These are phyloP conservation scores for Neodiprion virginianus DNA, from an alignment of 1,140 invertebrate genomes.

Conservation along the genomic window DNA sequence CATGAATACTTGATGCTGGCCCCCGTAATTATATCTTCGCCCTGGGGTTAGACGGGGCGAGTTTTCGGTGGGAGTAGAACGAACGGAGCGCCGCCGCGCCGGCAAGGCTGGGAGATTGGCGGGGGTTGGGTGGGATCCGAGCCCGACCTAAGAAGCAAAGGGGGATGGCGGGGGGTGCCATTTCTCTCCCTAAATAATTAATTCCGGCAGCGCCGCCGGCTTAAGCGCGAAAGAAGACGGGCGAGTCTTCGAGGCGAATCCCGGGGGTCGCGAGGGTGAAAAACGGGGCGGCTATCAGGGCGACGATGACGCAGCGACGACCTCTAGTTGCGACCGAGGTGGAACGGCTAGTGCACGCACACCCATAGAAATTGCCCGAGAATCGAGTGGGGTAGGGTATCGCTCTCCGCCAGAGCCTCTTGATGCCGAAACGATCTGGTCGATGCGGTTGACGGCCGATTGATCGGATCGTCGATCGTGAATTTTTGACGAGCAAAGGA, in stretches of 20 bases:
- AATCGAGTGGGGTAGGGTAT: too few relatives aligned
- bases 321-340: neutral
- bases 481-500: too few relatives aligned
- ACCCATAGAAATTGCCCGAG: too few relatives aligned
- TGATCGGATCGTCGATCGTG: too few relatives aligned
- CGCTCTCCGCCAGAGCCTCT: too few relatives aligned
- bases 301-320: neutral
- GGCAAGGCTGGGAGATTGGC: slow-evolving; percentile 30
- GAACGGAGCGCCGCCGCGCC: slow-evolving; percentile 26
- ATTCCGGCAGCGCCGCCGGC: slow-evolving; percentile 57
- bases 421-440: too few relatives aligned
- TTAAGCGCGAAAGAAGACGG: slow-evolving; percentile 41
- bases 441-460: too few relatives aligned
- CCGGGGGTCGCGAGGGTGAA: slow-evolving; percentile 23
- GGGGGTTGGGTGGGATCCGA: slow-evolving; percentile 31
- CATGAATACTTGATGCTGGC: slow-evolving; percentile 58
- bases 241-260: neutral
- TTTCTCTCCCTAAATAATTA: slow-evolving; percentile 63
- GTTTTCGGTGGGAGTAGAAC: slow-evolving; percentile 10
- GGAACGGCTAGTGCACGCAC: slow-evolving; percentile 25
- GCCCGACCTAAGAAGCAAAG: slow-evolving; percentile 27
- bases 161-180: slow-evolving; percentile 46
- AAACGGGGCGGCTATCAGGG: slow-evolving; percentile 25
- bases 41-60: slow-evolving; percentile 47
- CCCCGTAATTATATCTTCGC: slow-evolving; percentile 59